A percentile compares a stretch with the other conserved stretches of the same genome.
Conservation (phyloP, 2,888 invertebrate species). For the Leptopilina syphax region DNA sequence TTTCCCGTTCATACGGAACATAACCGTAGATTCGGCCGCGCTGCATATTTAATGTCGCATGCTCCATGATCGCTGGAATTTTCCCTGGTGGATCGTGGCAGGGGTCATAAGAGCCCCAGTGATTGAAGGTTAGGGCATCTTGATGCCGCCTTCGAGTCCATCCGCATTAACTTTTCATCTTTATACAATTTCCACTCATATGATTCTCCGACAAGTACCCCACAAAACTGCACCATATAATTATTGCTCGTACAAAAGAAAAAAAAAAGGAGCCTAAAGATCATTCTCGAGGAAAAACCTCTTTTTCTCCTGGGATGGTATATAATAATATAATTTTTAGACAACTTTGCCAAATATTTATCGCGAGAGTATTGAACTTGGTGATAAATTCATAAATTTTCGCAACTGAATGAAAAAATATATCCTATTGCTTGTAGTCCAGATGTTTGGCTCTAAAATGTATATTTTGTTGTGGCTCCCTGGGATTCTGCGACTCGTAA, state of each 20-base stretch:
- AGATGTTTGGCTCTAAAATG: constrained; percentile 26
- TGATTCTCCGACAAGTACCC: constrained; percentile 49
- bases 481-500: constrained; percentile 38
- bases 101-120: constrained; percentile 75
- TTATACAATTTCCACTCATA: constrained; percentile 71
- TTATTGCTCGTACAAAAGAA: constrained; percentile 38
- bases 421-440: constrained; percentile 21
- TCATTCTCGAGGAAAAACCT: neutral
- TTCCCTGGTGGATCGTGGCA: constrained; percentile 74
- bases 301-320: too few relatives aligned
- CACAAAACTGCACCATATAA: constrained; percentile 45
- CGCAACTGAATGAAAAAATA: neutral
- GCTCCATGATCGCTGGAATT: constrained; percentile 75
- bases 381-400: neutral
- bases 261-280: constrained; percentile 12
- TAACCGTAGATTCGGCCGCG: constrained; percentile 75
- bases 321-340: neutral
- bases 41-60: constrained; percentile 75
- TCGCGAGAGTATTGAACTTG: too few relatives aligned
- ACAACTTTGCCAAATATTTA: constrained; percentile 18
- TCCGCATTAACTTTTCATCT: constrained; percentile 75
- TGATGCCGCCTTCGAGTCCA: constrained; percentile 61
- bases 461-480: constrained; percentile 31
- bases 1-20: constrained; percentile 62
- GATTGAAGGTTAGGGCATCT: constrained; percentile 75